Percentiles rank a stretch among this genome's conserved stretches.
phyloP scores from a whole-genome alignment of 1,140 invertebrate genomes.

The Gonioctena quinquepunctata region DNA sequence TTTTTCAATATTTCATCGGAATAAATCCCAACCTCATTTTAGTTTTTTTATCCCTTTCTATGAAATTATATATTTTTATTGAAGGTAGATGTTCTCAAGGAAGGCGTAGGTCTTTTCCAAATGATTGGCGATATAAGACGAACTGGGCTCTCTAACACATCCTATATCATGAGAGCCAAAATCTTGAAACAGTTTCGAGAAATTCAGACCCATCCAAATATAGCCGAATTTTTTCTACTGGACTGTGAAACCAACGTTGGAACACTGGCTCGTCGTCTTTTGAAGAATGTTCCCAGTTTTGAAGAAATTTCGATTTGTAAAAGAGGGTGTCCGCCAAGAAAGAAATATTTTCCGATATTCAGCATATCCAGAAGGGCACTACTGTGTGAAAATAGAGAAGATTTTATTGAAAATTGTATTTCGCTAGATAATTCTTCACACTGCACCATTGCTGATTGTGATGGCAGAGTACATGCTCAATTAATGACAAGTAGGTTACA shows the following conservation, averaged over 20 bases:
- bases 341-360: background rate
- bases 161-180: background rate
- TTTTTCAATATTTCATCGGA: background rate
- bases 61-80: no score
- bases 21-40: no score
- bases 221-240: background rate
- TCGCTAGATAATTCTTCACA: background rate
- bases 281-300: background rate
- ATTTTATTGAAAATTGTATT: background rate
- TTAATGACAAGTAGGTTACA: background rate
- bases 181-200: background rate
- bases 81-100: background rate
- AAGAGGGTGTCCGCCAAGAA: background rate
- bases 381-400: no score
- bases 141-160: background rate
- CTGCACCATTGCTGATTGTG: background rate
- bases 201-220: background rate
- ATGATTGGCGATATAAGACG: background rate
- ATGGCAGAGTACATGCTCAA: background rate
- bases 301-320: background rate
- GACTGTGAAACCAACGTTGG: background rate
- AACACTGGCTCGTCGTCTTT: background rate
- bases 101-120: background rate
- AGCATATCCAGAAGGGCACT: no score
- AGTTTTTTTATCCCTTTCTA: background rate